A percentile compares a stretch with the other conserved stretches of the same genome.
These are phyloP conservation scores for Zaprionus ghesquierei DNA, from an alignment of 1,140 invertebrate genomes.

Conservation along the genomic window DNA sequence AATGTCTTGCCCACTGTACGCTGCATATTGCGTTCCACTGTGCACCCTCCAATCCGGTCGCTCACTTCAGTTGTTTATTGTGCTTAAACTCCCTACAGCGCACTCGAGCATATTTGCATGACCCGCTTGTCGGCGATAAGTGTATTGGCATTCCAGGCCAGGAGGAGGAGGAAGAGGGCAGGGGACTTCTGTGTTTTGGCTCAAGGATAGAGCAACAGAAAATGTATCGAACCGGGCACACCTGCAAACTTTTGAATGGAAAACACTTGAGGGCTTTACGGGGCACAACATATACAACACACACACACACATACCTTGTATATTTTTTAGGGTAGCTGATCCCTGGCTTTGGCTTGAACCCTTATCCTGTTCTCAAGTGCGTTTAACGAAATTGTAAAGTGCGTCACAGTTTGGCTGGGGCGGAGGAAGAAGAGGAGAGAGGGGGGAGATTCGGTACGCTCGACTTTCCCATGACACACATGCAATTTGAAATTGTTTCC, in stretches of 20 bases:
- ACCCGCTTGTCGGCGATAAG: conserved; percentile 64
- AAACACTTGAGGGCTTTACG: conserved; percentile 72
- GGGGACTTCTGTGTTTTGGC: conserved; percentile 59
- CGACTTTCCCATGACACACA: conserved; percentile 71
- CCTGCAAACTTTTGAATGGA: conserved; percentile 74
- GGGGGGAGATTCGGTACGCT: conserved; percentile 17
- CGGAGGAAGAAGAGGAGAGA: neutral
- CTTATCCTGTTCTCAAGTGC: conserved; percentile 41
- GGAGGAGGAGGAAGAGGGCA: neutral
- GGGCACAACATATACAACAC: conserved; percentile 7
- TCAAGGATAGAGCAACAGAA: conserved; percentile 58
- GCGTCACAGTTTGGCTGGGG: conserved; percentile 46
- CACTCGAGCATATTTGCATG: conserved; percentile 75
- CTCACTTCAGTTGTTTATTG: conserved; percentile 59
- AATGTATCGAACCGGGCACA: conserved; percentile 64
- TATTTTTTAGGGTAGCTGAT: conserved; percentile 58
- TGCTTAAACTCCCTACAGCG: conserved; percentile 66
- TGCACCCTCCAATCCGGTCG: conserved; percentile 49
- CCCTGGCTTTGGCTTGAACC: neutral
- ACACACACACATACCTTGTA: neutral
- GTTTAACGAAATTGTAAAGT: conserved; percentile 69
- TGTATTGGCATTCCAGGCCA: conserved; percentile 65
- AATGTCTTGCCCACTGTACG: neutral
- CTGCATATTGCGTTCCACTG: conserved; percentile 30
- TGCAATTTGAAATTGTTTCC: conserved; percentile 76